A percentile compares a stretch with the other conserved stretches of the same genome.
Conservation (phyloP, 2,797 vertebrate species). For the Pagetopsis macropterus region DNA sequence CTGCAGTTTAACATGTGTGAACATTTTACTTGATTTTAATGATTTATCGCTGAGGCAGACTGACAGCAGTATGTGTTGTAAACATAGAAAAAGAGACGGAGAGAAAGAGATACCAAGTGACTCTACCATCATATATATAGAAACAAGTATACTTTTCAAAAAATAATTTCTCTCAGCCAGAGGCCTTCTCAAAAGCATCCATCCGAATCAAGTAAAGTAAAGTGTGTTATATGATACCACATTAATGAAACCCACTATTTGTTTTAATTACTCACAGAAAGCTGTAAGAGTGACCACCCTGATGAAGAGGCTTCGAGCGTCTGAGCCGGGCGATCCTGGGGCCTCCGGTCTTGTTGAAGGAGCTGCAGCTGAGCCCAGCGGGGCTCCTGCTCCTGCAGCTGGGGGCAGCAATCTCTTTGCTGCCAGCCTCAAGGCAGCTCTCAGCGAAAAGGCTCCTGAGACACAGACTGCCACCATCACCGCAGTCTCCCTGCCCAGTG, state of each 20-base stretch:
- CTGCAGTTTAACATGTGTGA: background rate
- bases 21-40: too few relatives aligned
- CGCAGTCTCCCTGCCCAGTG: conserved; percentile 58
- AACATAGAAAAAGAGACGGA: too few relatives aligned
- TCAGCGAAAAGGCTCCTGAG: conserved; percentile 71
- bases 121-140: too few relatives aligned
- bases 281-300: conserved; percentile 96
- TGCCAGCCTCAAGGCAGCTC: conserved; percentile 72
- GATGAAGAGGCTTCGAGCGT: conserved; percentile 95
- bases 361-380: conserved; percentile 66
- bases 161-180: too few relatives aligned
- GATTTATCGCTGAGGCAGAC: too few relatives aligned
- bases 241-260: background rate
- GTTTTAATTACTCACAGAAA: conserved; percentile 84
- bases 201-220: background rate
- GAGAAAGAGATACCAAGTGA: too few relatives aligned
- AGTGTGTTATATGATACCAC: background rate
- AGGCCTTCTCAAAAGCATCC: too few relatives aligned
- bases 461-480: conserved; percentile 70
- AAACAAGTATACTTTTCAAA: too few relatives aligned
- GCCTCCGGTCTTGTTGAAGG: conserved; percentile 75
- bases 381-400: conserved; percentile 69
- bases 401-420: conserved; percentile 70
- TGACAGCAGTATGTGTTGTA: too few relatives aligned
- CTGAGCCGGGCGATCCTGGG: conserved; percentile 88